Evolutionary conservation across 1,140 invertebrate genomes (phyloP).

Genomic region (Ceratitis capitata): DNA sequence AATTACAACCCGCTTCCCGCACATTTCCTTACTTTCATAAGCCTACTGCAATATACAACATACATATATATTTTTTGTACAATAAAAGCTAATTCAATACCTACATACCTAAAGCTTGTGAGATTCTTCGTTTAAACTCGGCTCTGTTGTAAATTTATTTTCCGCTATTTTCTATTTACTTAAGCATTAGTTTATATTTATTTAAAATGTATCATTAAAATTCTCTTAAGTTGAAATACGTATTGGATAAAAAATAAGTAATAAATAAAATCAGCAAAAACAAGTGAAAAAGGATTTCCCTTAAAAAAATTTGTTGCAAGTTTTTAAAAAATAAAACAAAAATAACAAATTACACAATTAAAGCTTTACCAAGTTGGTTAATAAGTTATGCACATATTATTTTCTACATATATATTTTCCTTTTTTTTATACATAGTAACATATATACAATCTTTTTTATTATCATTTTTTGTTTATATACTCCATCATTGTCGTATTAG

Average conservation of each 20-base stretch:
- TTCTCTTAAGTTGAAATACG: too few species aligned
- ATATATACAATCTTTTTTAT: background rate
- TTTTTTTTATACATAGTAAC: background rate
- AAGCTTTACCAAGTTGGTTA: background rate
- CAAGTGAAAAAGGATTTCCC: background rate
- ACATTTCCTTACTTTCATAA: background rate
- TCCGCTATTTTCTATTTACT: too few species aligned
- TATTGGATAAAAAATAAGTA: background rate
- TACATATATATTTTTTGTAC: too few species aligned
- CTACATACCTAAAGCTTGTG: too few species aligned
- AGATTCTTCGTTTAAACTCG: too few species aligned
- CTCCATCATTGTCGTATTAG: background rate
- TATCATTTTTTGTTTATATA: background rate
- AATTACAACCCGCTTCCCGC: background rate
- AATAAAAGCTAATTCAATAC: too few species aligned
- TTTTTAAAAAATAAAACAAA: background rate
- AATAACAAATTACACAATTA: background rate
- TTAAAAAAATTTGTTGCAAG: conserved; percentile 11
- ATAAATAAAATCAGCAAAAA: too few species aligned
- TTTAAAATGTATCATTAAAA: too few species aligned
- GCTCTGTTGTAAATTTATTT: background rate
- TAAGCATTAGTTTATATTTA: too few species aligned
- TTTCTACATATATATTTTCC: background rate
- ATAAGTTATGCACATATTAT: conserved; percentile 1
- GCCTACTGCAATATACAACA: background rate